A percentile compares a stretch with the other conserved stretches of the same genome.
These are phyloP conservation scores for Metopia argyrocephala DNA, from an alignment of 2,888 invertebrate genomes.

Conservation along the genomic window DNA sequence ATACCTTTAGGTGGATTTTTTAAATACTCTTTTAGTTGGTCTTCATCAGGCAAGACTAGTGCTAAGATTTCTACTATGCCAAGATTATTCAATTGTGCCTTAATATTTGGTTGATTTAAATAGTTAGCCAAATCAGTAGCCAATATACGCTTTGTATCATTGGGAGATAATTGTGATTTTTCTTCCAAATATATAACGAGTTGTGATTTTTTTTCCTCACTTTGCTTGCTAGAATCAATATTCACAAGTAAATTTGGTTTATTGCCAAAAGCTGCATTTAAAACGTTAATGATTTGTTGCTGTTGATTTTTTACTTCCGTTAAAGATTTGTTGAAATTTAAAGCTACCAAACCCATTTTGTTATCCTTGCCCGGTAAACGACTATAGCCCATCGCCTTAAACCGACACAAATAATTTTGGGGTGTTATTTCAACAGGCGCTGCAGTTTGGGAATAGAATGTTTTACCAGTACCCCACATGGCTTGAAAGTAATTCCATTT, in stretches of 20 bases:
- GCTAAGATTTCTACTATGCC: conserved; percentile 86
- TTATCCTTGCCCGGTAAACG: conserved; percentile 91
- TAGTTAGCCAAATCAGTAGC: conserved; percentile 86
- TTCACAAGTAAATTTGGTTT: conserved; percentile 90
- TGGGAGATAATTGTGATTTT: conserved; percentile 82
- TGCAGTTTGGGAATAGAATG: conserved; percentile 87
- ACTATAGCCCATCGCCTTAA: conserved; percentile 97
- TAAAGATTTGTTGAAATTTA: conserved; percentile 90
- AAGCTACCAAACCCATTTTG: conserved; percentile 92
- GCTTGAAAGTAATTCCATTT: conserved; percentile 96
- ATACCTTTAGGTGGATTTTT: conserved; percentile 95
- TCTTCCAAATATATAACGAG: conserved; percentile 87
- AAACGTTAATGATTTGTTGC: conserved; percentile 83
- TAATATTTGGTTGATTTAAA: conserved; percentile 85
- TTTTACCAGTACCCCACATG: conserved; percentile 82
- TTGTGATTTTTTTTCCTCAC: conserved; percentile 89
- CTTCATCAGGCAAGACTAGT: conserved; percentile 87
- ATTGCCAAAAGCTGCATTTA: conserved; percentile 87
- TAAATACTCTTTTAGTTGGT: conserved; percentile 91
- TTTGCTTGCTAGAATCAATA: conserved; percentile 87
- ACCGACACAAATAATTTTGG: conserved; percentile 94
- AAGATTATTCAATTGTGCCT: conserved; percentile 85
- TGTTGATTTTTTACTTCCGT: conserved; percentile 88
- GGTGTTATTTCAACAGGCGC: conserved; percentile 89
- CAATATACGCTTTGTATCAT: conserved; percentile 84